phyloP scores from a whole-genome alignment of 2,888 invertebrate genomes.

The Drosophila lutescens region DNA sequence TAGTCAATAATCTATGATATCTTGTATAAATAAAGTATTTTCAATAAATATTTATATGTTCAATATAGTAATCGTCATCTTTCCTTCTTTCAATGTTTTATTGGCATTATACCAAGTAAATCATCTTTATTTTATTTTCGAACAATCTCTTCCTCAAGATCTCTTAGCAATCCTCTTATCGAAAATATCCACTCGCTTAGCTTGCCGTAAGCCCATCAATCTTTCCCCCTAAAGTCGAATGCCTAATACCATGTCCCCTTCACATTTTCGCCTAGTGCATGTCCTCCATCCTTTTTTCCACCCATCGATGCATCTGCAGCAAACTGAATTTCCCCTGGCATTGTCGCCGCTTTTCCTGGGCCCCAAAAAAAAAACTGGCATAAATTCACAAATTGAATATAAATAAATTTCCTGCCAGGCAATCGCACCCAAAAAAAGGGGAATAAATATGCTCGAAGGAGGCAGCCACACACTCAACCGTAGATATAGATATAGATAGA shows the following conservation, averaged over 20 bases:
- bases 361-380: conserved; percentile 50
- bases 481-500: conserved; percentile 26
- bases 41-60: too few relatives aligned
- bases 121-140: background rate
- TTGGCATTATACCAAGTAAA: background rate
- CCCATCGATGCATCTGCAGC: conserved; percentile 32
- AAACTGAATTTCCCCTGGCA: conserved; percentile 43
- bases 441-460: conserved; percentile 46
- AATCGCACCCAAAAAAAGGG: conserved; percentile 28
- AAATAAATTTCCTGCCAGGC: conserved; percentile 76
- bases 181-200: background rate
- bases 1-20: too few relatives aligned
- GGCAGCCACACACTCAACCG: conserved; percentile 15
- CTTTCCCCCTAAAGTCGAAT: background rate
- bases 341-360: conserved; percentile 22
- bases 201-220: background rate
- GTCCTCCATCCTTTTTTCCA: conserved; percentile 19
- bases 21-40: too few relatives aligned
- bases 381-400: conserved; percentile 76
- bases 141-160: background rate
- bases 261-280: conserved; percentile 25
- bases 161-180: conserved; percentile 2
- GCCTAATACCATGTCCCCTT: background rate
- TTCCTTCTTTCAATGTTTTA: background rate
- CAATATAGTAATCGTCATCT: too few relatives aligned